phyloP scores from a whole-genome alignment of 1,140 invertebrate genomes.

The Pseudachorutes palmiensis region DNA sequence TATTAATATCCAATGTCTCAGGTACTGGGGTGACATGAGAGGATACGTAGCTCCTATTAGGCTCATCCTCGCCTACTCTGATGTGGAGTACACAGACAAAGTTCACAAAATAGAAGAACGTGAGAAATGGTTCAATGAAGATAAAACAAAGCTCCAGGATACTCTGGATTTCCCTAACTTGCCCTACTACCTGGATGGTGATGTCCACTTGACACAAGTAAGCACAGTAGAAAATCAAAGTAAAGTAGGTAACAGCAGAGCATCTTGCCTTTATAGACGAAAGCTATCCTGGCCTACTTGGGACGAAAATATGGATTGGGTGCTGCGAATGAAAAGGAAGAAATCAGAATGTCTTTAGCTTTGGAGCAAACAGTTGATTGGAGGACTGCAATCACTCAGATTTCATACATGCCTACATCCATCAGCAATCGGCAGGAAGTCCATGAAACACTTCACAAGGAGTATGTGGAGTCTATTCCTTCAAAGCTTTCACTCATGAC shows the following conservation, averaged over 20 bases:
- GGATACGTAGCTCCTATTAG: too few species aligned
- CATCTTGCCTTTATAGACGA: background rate
- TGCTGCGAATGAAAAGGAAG: background rate
- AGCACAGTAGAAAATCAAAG: background rate
- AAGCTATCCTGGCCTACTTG: background rate
- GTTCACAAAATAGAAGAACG: background rate
- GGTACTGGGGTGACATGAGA: too few species aligned
- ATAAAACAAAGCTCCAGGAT: background rate
- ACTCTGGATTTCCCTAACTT: background rate
- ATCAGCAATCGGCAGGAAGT: background rate
- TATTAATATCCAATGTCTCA: too few species aligned
- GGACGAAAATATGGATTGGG: background rate
- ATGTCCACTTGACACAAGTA: background rate
- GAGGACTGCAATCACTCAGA: background rate
- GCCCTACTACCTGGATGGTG: background rate
- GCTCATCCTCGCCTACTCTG: too few species aligned
- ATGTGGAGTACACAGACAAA: too few species aligned
- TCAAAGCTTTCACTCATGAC: background rate
- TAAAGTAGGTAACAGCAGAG: background rate
- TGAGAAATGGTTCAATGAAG: background rate
- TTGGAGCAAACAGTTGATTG: background rate
- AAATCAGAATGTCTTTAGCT: background rate
- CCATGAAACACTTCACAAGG: background rate
- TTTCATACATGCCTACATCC: background rate
- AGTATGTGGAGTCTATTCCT: background rate